Percentiles rank a stretch among this genome's conserved stretches.
These are phyloP conservation scores for Ypsolopha scabrella DNA, from an alignment of 2,888 invertebrate species.

Conservation along the genomic window DNA sequence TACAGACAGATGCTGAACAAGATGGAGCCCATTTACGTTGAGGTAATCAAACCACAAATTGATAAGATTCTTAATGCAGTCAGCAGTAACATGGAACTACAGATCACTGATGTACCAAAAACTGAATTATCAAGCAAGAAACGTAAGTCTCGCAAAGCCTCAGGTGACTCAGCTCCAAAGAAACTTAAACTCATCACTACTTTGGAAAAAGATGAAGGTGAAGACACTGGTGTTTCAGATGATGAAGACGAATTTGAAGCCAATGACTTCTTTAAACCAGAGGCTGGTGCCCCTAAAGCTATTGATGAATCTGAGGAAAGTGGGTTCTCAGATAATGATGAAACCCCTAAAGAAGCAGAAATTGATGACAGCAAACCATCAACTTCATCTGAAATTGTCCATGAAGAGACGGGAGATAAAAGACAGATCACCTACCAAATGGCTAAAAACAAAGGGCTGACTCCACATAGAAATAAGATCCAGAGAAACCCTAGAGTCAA, in stretches of 20 bases:
- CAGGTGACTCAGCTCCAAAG: constrained; percentile 29
- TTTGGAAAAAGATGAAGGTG: constrained; percentile 50
- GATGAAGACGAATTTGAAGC: constrained; percentile 53
- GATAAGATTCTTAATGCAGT: constrained; percentile 71
- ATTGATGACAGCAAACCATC: constrained; percentile 39
- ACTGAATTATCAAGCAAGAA: constrained; percentile 26
- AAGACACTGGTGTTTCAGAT: constrained; percentile 56
- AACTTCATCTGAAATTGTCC: constrained; percentile 28
- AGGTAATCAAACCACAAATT: constrained; percentile 76
- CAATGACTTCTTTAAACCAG: constrained; percentile 37
- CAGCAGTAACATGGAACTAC: constrained; percentile 45
- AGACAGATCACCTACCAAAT: constrained; percentile 94
- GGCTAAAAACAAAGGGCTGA: constrained; percentile 95
- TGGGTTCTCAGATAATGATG: constrained; percentile 56
- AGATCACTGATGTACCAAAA: constrained; percentile 25
- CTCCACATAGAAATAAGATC: constrained; percentile 91
- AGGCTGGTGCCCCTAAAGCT: constrained; percentile 19
- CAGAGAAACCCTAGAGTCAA: constrained; percentile 95
- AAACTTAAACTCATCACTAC: constrained; percentile 51
- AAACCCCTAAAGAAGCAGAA: constrained; percentile 29
- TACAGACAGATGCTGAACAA: constrained; percentile 82
- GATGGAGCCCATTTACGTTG: constrained; percentile 77
- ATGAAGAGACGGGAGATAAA: constrained; percentile 67
- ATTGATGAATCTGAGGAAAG: constrained; percentile 53
- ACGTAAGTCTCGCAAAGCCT: constrained; percentile 32